Evolutionary conservation across 1,140 invertebrate species (phyloP).

Genomic region (Leptonema lineaticorne): DNA sequence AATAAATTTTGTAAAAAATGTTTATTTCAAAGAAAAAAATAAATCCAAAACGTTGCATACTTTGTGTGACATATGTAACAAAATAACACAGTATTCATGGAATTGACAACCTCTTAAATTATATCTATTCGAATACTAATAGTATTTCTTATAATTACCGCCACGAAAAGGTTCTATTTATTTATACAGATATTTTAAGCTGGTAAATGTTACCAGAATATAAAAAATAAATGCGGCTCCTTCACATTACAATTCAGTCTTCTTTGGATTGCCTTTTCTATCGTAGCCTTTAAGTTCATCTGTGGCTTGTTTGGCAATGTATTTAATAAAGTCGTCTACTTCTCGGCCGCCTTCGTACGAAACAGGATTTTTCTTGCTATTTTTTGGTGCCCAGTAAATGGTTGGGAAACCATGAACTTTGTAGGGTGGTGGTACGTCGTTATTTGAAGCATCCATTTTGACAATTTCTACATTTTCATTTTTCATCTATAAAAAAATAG

Average conservation of each 20-base stretch:
- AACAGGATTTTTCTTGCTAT: conserved; percentile 77
- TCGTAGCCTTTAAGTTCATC: conserved; percentile 86
- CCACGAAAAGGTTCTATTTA: conserved; percentile 23
- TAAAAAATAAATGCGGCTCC: conserved; percentile 34
- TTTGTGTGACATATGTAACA: conserved; percentile 1
- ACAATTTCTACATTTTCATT: conserved; percentile 91
- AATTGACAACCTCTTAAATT: conserved; percentile 39
- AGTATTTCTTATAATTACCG: conserved; percentile 22
- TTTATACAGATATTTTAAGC: conserved; percentile 27
- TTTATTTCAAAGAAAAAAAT: conserved; percentile 34
- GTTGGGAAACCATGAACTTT: conserved; percentile 98
- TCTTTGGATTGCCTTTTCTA: conserved; percentile 85
- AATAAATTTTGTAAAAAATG: conserved; percentile 27
- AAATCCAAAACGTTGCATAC: conserved; percentile 24
- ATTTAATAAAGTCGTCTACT: conserved; percentile 94
- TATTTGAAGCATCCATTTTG: conserved; percentile 98
- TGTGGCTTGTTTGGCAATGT: conserved; percentile 90
- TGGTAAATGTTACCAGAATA: conserved; percentile 41
- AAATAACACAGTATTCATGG: conserved; percentile 37
- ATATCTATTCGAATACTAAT: conserved; percentile 9
- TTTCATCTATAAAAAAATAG: conserved; percentile 61
- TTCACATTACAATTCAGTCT: conserved; percentile 60
- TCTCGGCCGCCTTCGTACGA: conserved; percentile 94
- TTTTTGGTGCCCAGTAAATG: conserved; percentile 91
- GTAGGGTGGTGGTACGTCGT: conserved; percentile 92